phyloP scores from a whole-genome alignment of 2,797 vertebrate species.

The Sarcophilus harrisii region DNA sequence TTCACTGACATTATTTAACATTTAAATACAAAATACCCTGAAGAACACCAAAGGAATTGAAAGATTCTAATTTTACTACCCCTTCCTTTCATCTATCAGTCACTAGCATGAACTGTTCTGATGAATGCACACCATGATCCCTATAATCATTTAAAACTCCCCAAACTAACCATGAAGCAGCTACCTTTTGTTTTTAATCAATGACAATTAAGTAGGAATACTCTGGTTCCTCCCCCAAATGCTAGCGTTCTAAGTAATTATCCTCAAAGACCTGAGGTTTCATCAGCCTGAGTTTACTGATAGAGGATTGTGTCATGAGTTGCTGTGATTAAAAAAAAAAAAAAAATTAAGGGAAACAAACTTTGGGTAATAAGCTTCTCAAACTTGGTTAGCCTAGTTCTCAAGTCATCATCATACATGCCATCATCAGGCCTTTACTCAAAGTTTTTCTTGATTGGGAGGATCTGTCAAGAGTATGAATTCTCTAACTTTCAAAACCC shows the following conservation, averaged over 20 bases:
- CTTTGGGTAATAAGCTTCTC: not conserved
- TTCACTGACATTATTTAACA: not conserved
- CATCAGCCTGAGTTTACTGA: not conserved
- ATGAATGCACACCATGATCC: slow-evolving; percentile 6
- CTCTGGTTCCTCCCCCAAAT: slow-evolving; percentile 4
- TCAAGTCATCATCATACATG: not conserved
- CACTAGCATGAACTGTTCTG: not conserved
- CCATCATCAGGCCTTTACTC: not conserved
- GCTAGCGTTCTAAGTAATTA: slow-evolving; percentile 17
- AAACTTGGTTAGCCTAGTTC: not conserved
- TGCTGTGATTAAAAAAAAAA: not conserved
- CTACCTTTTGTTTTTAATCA: not conserved
- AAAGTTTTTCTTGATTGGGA: not conserved
- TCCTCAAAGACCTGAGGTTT: not conserved
- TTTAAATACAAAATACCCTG: not conserved
- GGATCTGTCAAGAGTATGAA: not conserved
- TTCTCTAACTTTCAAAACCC: not conserved
- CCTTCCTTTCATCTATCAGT: not conserved
- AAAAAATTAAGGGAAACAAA: not conserved
- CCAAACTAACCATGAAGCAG: slow-evolving; percentile 21
- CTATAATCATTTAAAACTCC: slow-evolving; percentile 41
- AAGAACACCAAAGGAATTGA: not conserved
- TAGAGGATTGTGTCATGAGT: not conserved
- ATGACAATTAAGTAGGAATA: not conserved
- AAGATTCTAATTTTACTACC: not conserved